A percentile compares a stretch with the other conserved stretches of the same genome.
Conservation (phyloP, 2,113 vertebrate species). For the Psephotus haematonotus region DNA sequence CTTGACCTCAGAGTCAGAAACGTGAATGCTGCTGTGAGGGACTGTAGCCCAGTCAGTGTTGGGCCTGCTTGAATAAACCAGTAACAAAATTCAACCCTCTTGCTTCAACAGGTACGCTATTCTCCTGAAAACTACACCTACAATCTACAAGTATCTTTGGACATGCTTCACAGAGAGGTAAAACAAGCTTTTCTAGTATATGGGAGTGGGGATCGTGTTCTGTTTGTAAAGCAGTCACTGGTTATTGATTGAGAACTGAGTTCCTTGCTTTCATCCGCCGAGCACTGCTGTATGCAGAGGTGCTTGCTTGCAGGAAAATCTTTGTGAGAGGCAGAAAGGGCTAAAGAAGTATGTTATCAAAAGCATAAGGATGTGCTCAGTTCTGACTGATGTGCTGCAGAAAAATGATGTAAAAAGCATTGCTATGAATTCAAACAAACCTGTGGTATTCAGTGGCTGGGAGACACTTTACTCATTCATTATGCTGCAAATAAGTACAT, state of each 20-base stretch:
- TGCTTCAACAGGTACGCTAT: conserved; percentile 35
- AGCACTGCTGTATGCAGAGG: not conserved
- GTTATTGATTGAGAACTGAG: not conserved
- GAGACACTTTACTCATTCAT: not conserved
- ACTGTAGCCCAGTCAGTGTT: not conserved
- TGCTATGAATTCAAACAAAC: not conserved
- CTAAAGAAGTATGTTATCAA: not conserved
- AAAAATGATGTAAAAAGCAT: not conserved
- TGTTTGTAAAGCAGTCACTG: not conserved
- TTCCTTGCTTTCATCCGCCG: not conserved
- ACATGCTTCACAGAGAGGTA: conserved; percentile 79
- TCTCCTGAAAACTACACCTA: conserved; percentile 72
- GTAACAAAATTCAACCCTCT: not conserved
- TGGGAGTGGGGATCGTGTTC: not conserved
- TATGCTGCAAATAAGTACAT: not conserved
- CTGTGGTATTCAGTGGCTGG: not conserved
- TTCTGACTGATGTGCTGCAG: not conserved
- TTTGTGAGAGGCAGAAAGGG: not conserved
- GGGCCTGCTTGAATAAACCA: not conserved
- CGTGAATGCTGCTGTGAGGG: not conserved
- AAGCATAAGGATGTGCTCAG: not conserved
- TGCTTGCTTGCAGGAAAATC: not conserved
- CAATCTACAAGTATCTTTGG: conserved; percentile 66
- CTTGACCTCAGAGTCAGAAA: not conserved
- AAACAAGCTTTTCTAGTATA: not conserved